Conservation (phyloP, 2,888 invertebrate genomes). For the Pollenia amentaria region DNA sequence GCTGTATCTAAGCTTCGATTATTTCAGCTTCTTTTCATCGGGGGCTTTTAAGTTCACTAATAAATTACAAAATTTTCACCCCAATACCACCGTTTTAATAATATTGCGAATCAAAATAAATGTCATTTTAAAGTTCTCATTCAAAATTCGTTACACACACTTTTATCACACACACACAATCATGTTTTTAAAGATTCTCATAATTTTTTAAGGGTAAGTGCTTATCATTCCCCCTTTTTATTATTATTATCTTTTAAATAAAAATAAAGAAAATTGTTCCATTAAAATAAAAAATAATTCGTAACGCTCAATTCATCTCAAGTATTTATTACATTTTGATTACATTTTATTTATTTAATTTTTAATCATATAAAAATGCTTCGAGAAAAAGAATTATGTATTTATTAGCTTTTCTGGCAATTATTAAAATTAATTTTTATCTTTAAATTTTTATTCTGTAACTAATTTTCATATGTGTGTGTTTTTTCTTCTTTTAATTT, state of each 20-base stretch:
- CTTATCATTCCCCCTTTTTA: slow-evolving; percentile 5
- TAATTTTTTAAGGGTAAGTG: slow-evolving; percentile 40
- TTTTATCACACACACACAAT: neutral
- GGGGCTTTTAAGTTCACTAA: no score
- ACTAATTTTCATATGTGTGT: slow-evolving; percentile 40
- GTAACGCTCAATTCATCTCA: slow-evolving; percentile 40
- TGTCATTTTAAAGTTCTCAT: neutral
- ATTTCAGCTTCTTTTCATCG: no score
- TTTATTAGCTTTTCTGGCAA: neutral
- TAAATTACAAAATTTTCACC: neutral
- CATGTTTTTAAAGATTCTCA: neutral
- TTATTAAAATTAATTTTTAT: neutral
- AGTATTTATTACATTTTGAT: slow-evolving; percentile 56
- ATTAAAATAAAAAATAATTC: slow-evolving; percentile 33
- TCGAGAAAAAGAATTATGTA: neutral
- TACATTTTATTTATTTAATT: slow-evolving; percentile 25
- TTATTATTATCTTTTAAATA: neutral
- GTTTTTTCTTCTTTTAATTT: slow-evolving; percentile 23
- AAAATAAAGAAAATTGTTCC: neutral
- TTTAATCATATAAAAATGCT: slow-evolving; percentile 2
- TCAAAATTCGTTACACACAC: neutral
- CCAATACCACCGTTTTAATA: neutral
- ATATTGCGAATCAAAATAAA: neutral
- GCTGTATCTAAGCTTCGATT: no score
- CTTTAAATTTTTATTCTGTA: slow-evolving; percentile 34